Conservation (phyloP, 2,113 vertebrate species). For the Manacus vitellinus region DNA sequence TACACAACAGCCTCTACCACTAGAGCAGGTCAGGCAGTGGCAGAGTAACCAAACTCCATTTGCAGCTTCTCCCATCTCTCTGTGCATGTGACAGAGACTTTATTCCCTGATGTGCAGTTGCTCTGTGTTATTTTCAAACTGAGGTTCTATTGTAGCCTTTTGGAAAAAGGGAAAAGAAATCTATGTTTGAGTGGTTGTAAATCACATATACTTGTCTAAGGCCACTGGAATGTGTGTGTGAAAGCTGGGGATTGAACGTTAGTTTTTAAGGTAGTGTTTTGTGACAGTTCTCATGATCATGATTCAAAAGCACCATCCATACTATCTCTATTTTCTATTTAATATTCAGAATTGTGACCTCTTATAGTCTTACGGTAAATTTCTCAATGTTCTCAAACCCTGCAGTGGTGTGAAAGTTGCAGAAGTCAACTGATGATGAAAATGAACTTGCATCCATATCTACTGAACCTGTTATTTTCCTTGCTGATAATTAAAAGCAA, state of each 20-base stretch:
- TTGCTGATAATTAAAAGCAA: conserved; percentile 8
- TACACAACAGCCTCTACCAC: neutral
- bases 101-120: accelerated
- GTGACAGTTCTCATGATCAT: neutral
- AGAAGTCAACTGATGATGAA: neutral
- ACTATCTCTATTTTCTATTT: neutral
- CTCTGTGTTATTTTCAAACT: neutral
- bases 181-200: neutral
- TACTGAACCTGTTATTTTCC: neutral
- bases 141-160: neutral
- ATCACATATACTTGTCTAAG: neutral
- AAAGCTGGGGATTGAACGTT: neutral
- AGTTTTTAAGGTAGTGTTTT: neutral
- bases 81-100: neutral
- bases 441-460: neutral
- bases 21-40: neutral
- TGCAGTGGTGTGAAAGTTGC: neutral
- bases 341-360: neutral
- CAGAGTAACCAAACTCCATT: neutral
- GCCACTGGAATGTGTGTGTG: neutral
- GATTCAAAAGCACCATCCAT: neutral
- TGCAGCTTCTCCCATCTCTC: neutral
- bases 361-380: neutral
- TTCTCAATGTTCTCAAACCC: neutral
- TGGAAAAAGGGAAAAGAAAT: neutral